Conservation (phyloP, 2,113 vertebrate genomes). For the Cinclus mexicanus region DNA sequence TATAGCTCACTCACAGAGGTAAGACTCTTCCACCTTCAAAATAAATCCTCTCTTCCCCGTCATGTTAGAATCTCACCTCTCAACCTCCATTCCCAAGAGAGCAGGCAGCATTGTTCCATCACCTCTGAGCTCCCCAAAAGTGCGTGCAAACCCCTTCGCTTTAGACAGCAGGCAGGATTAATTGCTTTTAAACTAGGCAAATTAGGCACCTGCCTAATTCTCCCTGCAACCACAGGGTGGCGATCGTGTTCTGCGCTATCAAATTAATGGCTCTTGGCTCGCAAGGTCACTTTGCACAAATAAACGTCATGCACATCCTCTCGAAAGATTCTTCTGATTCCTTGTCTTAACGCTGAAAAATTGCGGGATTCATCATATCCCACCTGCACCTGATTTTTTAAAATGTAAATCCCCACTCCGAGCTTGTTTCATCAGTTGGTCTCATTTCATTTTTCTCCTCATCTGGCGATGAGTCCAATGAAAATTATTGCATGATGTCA, state of each 20-base stretch:
- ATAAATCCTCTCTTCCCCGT: neutral
- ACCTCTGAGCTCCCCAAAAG: neutral
- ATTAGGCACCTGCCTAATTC: slow-evolving; percentile 46
- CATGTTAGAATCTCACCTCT: neutral
- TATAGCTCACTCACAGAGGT: neutral
- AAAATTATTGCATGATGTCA: slow-evolving; percentile 29
- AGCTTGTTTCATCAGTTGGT: slow-evolving; percentile 42
- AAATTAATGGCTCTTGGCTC: slow-evolving; percentile 66
- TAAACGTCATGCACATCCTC: slow-evolving; percentile 57
- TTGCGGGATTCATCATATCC: slow-evolving; percentile 44
- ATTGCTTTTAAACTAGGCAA: slow-evolving; percentile 69
- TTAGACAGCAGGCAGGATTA: neutral
- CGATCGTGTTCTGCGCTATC: slow-evolving; percentile 69
- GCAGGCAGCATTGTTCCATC: neutral
- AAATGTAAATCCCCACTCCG: slow-evolving; percentile 10
- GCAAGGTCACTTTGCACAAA: slow-evolving; percentile 76
- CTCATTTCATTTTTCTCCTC: slow-evolving; percentile 32
- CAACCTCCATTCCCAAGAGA: neutral
- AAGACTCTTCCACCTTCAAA: neutral
- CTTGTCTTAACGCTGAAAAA: slow-evolving; percentile 61
- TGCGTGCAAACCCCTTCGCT: neutral
- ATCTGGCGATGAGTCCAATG: slow-evolving; percentile 21
- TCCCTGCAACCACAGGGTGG: slow-evolving; percentile 76
- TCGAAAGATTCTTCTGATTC: slow-evolving; percentile 43
- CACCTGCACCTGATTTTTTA: slow-evolving; percentile 38